A percentile compares a stretch with the other conserved stretches of the same genome.
phyloP scores from a whole-genome alignment of 2,113 vertebrate species.

The Urocynchramus pylzowi region DNA sequence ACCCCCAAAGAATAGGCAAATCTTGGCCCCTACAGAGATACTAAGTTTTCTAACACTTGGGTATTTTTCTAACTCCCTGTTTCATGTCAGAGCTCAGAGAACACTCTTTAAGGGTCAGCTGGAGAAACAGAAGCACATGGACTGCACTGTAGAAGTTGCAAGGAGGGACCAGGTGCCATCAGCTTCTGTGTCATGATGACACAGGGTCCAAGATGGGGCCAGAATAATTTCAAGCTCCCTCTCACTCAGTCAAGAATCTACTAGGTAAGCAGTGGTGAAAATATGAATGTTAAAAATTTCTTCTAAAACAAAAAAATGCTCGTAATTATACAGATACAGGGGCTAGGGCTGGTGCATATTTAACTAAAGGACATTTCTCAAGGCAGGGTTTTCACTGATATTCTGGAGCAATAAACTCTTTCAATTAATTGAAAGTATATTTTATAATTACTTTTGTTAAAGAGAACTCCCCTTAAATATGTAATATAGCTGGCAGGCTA shows the following conservation, averaged over 20 bases:
- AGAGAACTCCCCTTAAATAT: neutral
- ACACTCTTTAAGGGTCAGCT: neutral
- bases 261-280: neutral
- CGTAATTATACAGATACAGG: fast-evolving
- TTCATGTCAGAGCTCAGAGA: neutral
- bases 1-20: neutral
- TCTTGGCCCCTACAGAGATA: neutral
- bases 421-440: neutral
- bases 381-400: neutral
- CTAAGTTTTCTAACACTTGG: neutral
- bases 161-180: neutral
- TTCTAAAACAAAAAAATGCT: neutral
- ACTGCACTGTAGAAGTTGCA: neutral
- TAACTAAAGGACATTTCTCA: neutral
- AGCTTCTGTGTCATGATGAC: neutral
- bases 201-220: neutral
- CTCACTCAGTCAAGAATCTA: neutral
- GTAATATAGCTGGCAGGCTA: neutral
- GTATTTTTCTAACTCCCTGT: neutral
- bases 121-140: fast-evolving
- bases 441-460: neutral
- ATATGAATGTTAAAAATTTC: neutral
- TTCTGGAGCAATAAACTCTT: neutral
- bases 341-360: neutral
- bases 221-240: neutral